Base-by-base conservation (phyloP, 2,888 invertebrate species). In the Coleophora flavipennella region DNA sequence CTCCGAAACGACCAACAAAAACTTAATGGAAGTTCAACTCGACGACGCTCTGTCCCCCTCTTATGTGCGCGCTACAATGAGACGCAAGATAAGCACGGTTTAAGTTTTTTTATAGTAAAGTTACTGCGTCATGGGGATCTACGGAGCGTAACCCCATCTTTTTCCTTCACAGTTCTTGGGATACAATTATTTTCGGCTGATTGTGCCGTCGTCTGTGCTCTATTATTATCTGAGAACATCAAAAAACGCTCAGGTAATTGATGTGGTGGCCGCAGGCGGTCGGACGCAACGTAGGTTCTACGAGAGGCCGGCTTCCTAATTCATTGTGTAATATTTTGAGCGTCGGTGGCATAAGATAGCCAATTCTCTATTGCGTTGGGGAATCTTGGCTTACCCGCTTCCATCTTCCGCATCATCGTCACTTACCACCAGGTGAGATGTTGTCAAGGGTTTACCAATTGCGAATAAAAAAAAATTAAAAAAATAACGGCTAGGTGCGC, bases 161-260 rank as follows among this genome's bases (percentile, higher is more conserved):
- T 77, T 72, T 70, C 73, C 71, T 68, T 56, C 63, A 64, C 67
- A 54, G 55, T 77, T 79, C 79, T 75, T 62, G 69, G 77, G 72
- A 81, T 66, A 62, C 74, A 80, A 83, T 83, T 80, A 81, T 65
- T 48, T 60, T 59, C 51, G 58, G 62, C 55, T 51, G 53, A 44
- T 40, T 51, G 50, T 41, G 39, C 41, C 43, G 48, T 49, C 50
- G 49, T 13, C 27, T 45, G 46, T 51, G 31, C 40, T 40, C 39
- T 42, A 62, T 71, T 66, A 69, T 68, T 62, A 66, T 50, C 54
- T 40, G 47, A 53, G 51, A 52, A 51, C 44, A 53, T 55, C 50
- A 61, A 66, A 71, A 71, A 72, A 64, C 54, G 49, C 45, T 40
- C 45, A 56, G 50, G 57, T 70, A 67, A 69, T 67, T 67, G 62